Evolutionary conservation across 2,113 vertebrate species (phyloP).

Genomic region (Rhinopomastus cyanomelas): DNA sequence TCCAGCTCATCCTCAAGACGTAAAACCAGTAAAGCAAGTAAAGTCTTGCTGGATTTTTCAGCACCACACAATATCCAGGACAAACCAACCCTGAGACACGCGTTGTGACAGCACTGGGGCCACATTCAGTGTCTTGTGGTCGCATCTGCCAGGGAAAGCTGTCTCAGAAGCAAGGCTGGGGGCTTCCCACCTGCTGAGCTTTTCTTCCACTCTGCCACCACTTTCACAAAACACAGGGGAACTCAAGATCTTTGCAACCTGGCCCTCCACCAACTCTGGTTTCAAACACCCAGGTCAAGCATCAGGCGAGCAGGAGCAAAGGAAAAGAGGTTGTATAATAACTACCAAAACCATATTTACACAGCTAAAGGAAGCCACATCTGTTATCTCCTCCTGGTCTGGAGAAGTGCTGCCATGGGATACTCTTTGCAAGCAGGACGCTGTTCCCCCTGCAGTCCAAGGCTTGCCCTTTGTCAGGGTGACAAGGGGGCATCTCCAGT

Average conservation of each 20-base stretch:
- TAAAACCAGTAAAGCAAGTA: not conserved
- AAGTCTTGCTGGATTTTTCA: not conserved
- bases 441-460: not conserved
- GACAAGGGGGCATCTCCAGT: not conserved
- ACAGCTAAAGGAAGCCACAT: not conserved
- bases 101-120: fast-evolving
- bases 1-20: not conserved
- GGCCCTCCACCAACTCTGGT: not conserved
- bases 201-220: not conserved
- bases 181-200: not conserved
- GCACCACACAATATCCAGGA: not conserved
- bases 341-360: not conserved
- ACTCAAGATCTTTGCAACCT: not conserved
- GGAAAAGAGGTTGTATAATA: not conserved
- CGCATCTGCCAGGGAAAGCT: not conserved
- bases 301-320: not conserved
- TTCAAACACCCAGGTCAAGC: not conserved
- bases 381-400: not conserved
- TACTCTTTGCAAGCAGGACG: not conserved
- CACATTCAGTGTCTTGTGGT: not conserved
- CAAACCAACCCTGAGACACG: not conserved
- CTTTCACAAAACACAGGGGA: not conserved
- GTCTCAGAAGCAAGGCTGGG: not conserved
- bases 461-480: not conserved
- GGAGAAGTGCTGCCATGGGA: not conserved